Conservation (phyloP, 2,888 invertebrate species). For the Caenorhabditis macrosperma region DNA sequence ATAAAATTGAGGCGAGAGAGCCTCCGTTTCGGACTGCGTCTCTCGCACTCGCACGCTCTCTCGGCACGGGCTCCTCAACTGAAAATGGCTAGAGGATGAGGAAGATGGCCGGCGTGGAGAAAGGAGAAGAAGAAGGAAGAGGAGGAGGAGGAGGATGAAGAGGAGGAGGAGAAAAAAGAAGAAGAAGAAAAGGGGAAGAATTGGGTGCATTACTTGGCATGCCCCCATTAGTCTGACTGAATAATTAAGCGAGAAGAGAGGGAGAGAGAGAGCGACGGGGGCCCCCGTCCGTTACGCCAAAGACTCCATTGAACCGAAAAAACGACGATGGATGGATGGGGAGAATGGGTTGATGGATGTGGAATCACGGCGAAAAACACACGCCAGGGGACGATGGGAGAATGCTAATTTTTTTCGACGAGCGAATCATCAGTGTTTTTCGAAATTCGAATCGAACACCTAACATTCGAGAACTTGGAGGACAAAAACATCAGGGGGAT, state of each 20-base stretch:
- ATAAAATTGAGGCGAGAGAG: conserved; percentile 18
- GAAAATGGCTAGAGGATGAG: conserved; percentile 1
- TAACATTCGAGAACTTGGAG: too few species aligned
- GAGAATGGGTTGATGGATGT: background rate
- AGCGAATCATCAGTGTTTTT: background rate
- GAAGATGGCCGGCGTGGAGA: background rate
- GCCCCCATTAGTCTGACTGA: conserved; percentile 50
- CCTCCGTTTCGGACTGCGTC: conserved; percentile 4
- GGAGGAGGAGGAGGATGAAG: background rate
- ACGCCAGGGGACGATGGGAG: background rate
- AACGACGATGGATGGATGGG: too few species aligned
- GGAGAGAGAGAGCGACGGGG: too few species aligned
- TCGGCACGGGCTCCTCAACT: background rate
- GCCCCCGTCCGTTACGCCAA: background rate
- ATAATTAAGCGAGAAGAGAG: conserved; percentile 51
- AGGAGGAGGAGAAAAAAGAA: background rate
- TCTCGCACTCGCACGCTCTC: background rate
- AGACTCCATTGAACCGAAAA: conserved; percentile 46
- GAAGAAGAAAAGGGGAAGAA: conserved; percentile 33
- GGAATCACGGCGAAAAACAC: conserved; percentile 1
- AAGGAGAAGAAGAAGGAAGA: background rate
- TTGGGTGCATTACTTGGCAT: conserved; percentile 53
- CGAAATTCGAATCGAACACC: background rate
- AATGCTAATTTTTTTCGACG: conserved; percentile 29
- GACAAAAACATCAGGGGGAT: too few species aligned